phyloP scores from a whole-genome alignment of 1,140 invertebrate species.

The Pseudachorutes palmiensis region DNA sequence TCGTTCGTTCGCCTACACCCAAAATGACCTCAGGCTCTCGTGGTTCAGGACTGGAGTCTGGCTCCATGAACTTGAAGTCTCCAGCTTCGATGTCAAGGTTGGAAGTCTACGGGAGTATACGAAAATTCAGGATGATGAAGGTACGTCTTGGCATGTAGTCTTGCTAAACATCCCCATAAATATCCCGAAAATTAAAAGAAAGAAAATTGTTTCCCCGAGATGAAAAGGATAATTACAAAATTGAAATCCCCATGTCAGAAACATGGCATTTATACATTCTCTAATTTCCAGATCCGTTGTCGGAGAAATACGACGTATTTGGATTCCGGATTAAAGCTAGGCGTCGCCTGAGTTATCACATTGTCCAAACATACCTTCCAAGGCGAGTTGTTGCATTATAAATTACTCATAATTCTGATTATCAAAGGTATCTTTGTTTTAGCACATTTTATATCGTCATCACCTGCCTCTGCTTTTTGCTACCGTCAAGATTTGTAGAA shows the following conservation, averaged over 20 bases:
- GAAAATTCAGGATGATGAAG: not conserved
- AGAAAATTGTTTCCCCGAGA: not conserved
- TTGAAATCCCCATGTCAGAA: not conserved
- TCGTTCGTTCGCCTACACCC: not conserved
- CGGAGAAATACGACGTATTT: constrained; percentile 15
- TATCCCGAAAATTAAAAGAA: not conserved
- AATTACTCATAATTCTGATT: not conserved
- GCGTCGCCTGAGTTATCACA: constrained; percentile 28
- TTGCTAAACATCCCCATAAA: not conserved
- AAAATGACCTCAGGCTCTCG: not conserved
- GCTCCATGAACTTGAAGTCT: not conserved
- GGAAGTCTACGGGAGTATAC: not conserved
- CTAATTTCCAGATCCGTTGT: not conserved
- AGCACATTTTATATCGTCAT: constrained; percentile 30
- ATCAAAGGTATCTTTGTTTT: not conserved
- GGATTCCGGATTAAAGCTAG: constrained; percentile 18
- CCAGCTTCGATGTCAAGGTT: constrained; percentile 10
- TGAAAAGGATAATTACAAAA: not conserved
- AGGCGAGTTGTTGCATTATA: not conserved
- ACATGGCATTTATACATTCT: not conserved
- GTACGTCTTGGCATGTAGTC: not conserved
- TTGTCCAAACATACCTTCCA: constrained; percentile 30
- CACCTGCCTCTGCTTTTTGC: constrained; percentile 25
- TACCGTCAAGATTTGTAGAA: constrained; percentile 8
- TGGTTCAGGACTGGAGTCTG: constrained; percentile 11